Evolutionary conservation across 2,888 invertebrate species (phyloP), one percentile per base, ranked within the genome.

Genomic region (Andrena hattorfiana): DNA sequence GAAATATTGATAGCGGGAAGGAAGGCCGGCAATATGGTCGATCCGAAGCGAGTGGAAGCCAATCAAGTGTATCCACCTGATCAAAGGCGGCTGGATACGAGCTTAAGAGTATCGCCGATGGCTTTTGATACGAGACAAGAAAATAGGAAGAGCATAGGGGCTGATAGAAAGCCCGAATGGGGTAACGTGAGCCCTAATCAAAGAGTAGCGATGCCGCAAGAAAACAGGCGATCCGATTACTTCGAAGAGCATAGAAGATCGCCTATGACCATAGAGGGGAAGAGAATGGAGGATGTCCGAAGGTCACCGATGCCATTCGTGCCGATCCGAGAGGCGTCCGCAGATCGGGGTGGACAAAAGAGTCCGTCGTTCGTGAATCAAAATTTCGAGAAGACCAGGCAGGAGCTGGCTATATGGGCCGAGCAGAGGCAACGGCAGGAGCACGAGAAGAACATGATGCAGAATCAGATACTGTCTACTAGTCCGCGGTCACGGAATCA

Each of bases 401-500:
- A 93, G 54, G 94, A 94, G 62, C 74, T 94, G 42, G 93, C 92
- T 0, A 92, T 93, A 77, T 94, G 94, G 94, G 93, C 93, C 0
- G 94, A 94, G 71, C 93, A 94, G 63, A 87, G 93, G 35, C 94
- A 94, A 54, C 89, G 93, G n/a, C 94, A 93, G 62, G 94, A 94
- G 16, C 76, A 93, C 8, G 94, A 94, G 73, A 89, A 92, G 30
- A 91, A 85, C 7, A 88, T 92, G 26, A 86, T 91, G 20, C 90
- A 89, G 48, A 89, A 85, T 63, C 91, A 88, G 20, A 86, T 93
- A 48, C 92, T 92, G 30, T 89, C 92, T 0, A 92, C 92, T 0
- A 93, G 92, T 81, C 93, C 94, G 5, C 90, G 94, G 26, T 91
- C 93, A 0, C 90, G 93, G 10, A 93, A 92, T 83, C 93, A 90